phyloP scores from a whole-genome alignment of 1,140 invertebrate genomes.

The Ostrea denselamellosa region DNA sequence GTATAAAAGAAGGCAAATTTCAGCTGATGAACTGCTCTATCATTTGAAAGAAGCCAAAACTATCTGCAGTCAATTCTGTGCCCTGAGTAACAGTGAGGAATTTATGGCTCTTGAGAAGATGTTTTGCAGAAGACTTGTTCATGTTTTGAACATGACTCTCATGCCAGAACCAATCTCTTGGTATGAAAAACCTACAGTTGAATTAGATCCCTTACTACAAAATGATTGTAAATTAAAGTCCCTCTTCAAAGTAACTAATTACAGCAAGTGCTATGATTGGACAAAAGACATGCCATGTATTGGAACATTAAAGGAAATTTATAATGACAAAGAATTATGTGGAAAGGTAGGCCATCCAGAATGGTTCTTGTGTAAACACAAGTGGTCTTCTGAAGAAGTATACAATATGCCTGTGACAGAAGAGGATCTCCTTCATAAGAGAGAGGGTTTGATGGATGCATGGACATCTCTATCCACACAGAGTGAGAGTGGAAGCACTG shows the following conservation, averaged over 20 bases:
- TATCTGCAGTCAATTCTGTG: neutral
- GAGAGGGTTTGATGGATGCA: neutral
- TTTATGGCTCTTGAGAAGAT: neutral
- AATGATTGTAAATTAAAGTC: conserved; percentile 9
- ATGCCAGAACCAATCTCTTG: neutral
- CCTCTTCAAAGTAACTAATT: neutral
- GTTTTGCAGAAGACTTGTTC: neutral
- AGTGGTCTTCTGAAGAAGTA: neutral
- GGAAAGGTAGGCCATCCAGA: conserved; percentile 4
- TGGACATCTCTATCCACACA: neutral
- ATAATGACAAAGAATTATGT: neutral
- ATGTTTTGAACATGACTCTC: neutral
- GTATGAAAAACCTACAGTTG: neutral
- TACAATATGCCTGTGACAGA: neutral
- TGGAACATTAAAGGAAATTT: neutral
- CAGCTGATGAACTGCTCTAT: neutral
- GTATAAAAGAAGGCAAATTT: neutral
- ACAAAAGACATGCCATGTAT: neutral
- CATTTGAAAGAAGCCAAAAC: conserved; percentile 20
- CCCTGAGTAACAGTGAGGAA: neutral
- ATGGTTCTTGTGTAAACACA: neutral
- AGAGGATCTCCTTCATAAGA: neutral
- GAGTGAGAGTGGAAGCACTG: conserved; percentile 28
- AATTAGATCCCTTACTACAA: neutral
- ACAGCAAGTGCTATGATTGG: neutral